These are phyloP conservation scores for Diceros bicornis DNA, from an alignment of 2,797 vertebrate species.

Conservation along the genomic window DNA sequence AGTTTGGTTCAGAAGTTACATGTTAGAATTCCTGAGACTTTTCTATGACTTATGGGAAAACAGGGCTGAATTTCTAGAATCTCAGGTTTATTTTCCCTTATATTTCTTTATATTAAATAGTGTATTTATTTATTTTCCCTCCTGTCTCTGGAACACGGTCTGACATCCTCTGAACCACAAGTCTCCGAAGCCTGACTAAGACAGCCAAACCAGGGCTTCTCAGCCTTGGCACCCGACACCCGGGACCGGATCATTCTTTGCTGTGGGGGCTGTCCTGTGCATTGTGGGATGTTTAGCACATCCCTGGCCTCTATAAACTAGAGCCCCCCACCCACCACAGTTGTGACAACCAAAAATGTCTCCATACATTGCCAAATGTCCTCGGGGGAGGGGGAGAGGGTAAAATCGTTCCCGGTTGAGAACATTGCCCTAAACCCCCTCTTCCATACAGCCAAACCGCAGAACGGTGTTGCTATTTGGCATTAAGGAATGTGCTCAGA, in stretches of 20 bases:
- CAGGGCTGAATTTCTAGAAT: not conserved
- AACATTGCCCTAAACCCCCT: not conserved
- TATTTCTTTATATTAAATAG: not conserved
- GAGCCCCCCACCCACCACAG: not conserved
- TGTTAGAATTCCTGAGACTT: conserved; percentile 30
- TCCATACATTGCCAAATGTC: not conserved
- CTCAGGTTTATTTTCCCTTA: conserved; percentile 5
- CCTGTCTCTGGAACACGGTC: not conserved
- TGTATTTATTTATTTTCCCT: not conserved
- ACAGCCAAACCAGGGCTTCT: not conserved
- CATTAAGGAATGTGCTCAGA: not conserved
- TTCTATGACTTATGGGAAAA: not conserved
- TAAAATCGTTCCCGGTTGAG: not conserved
- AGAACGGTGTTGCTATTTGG: not conserved
- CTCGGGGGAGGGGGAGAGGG: not conserved
- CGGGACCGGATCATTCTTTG: not conserved
- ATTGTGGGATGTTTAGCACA: not conserved
- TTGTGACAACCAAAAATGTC: not conserved
- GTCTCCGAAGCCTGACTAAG: not conserved
- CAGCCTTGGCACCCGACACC: not conserved
- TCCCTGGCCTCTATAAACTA: too few species aligned
- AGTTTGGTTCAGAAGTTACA: not conserved
- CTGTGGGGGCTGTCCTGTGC: not conserved
- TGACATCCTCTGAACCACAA: not conserved
- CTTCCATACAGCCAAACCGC: not conserved